Base-by-base conservation (phyloP, 2,113 vertebrate species). In the Nettapus auritus region DNA sequence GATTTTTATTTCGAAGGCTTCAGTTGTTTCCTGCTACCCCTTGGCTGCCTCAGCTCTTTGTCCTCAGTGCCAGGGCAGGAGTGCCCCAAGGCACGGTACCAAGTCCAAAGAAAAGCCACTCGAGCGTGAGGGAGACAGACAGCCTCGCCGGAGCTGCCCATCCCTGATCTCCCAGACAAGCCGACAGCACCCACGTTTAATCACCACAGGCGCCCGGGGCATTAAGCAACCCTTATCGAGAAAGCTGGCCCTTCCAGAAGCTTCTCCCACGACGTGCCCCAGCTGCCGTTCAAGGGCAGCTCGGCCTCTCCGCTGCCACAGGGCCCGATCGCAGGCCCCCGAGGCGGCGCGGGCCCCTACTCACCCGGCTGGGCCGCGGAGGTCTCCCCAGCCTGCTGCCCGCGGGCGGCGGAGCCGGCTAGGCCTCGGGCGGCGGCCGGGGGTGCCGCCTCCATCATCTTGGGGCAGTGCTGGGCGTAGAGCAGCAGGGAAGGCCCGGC, bases 381-480 rank as follows among this genome's bases (percentile, higher is more conserved):
- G 82, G 90, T 89, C 85, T 97, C 98, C 93, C 98, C 98, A 15
- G 97, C 97, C 94, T 98, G 98, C 95, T 99, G 98, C 82, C 98
- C 97, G 74, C 89, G 96, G 66, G 96, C 95, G 4, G 98, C 84
- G 4, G 99, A 98, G 46, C 20, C 10, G 9, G 46, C 20, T 48
- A 48, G 46, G 46, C 46, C 46, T 19, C 99, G 98, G 63, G 97
- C 64, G 31, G 96, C 98, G 15, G 98, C 98, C 76, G 98, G 98
- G 40, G 98, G 97, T 22, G 96, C 98, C 59, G 98, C 96, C 86
- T 99, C 99, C 99, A 99, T 99, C 99, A 99, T 99, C 48, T 99
- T 98, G 7, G 99, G 99, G 91, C 99, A 99, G 82, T 97, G 98
- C 96, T 99, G 99, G 25, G 99, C 99, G 33, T 99, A 99, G 7